Evolutionary conservation across 2,113 vertebrate genomes (phyloP).

Genomic region (Sphaerodactylus townsendi): DNA sequence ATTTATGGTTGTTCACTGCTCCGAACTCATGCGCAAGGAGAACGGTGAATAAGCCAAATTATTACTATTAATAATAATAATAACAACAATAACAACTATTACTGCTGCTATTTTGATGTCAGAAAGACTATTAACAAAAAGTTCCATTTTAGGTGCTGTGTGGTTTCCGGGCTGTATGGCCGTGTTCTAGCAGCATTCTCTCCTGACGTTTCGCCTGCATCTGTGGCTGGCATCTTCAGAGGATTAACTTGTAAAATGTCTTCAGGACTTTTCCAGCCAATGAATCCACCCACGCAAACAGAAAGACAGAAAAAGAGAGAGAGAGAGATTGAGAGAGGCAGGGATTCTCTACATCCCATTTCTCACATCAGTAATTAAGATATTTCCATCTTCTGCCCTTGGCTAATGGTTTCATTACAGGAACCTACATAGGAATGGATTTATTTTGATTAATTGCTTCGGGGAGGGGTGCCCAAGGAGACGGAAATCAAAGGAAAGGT

Average conservation of each 20-base stretch:
- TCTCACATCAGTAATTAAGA: conserved; percentile 48
- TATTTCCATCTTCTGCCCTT: conserved; percentile 41
- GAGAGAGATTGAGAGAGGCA: neutral
- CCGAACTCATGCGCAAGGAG: no score
- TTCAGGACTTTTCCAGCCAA: no score
- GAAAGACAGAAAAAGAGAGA: no score
- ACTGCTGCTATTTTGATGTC: no score
- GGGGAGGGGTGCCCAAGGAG: neutral
- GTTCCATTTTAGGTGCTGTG: neutral
- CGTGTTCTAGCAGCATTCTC: no score
- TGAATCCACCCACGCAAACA: neutral
- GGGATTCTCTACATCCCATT: neutral
- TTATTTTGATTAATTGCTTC: conserved; percentile 47
- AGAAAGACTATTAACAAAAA: neutral
- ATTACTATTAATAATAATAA: no score
- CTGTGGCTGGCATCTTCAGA: no score
- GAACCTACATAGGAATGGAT: conserved; percentile 2
- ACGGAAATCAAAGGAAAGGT: neutral
- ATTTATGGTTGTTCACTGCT: no score
- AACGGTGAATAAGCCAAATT: no score
- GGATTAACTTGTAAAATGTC: neutral
- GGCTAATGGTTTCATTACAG: conserved; percentile 59
- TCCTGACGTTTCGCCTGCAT: no score
- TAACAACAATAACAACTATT: no score
- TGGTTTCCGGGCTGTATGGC: no score